Base-by-base conservation (phyloP, 2,888 invertebrate species). In the Drymonia ruficornis region DNA sequence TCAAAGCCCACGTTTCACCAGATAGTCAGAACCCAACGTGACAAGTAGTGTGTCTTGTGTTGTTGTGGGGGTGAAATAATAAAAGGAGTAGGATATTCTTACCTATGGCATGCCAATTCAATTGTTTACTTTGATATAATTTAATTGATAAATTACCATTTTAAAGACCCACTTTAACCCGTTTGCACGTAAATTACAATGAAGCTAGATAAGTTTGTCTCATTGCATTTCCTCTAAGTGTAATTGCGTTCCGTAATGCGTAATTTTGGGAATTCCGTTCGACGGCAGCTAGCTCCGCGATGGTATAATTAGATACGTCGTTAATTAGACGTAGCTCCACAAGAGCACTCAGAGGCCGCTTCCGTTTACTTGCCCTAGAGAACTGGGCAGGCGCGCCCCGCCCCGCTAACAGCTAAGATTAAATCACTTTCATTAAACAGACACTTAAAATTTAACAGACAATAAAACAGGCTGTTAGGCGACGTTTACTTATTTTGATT, bases 301-400 rank as follows among this genome's bases (percentile, higher is more conserved):
- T 86, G 83, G 86, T 86, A 87, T 89, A 88, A 89, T 89, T 88
- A 89, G 89, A 89, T 88, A 89, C 83, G 87, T 87, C 85, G 84
- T 85, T 89, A 89, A 89, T 89, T 88, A 88, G 86, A 83, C 76
- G 81, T 78, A 83, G 83, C 84, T 80, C 75, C 80, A 78, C 80
- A 80, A 86, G 87, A 87, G 86, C 86, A 85, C 88, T 88, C 79
- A 72, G 76, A 78, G 79, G 79, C 74, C 68, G 77, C 76, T 76
- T 78, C 83, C 85, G 80, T 83, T 83, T 82, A 82, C 83, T 83
- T 83, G 76, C 74, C 61, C 65, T 63, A 63, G 73, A 78, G 77
- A 74, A 72, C 76, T 77, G 76, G 74, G 67, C 57, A 65, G 63
- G 56, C 52, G 59, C 50, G 67, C 67, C 61, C 67, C 69, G n/a